Base-by-base conservation (phyloP, 2,888 invertebrate species). In the Isotomurus palustris region DNA sequence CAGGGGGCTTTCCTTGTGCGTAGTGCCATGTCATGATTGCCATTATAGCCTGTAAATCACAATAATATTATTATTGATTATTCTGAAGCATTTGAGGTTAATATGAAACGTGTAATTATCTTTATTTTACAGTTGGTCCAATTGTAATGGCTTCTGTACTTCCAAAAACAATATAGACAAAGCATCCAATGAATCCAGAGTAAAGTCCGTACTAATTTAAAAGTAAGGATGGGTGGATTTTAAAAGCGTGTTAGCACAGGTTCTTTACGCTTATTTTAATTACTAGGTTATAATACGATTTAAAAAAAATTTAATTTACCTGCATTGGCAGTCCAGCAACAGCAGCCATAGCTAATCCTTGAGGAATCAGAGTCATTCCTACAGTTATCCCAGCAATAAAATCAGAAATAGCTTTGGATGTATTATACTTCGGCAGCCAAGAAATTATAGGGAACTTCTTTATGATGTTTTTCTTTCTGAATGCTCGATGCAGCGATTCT, bases 131-230 rank as follows among this genome's bases (percentile, higher is more conserved):
- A n/a, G 58, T 64, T 8, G 61, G 60, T n/a, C 68, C 68, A 14
- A 68, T 68, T 2, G 68, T 68, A 8, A 66, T 58, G 14, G 58
- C 60, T 45, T 64, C 56, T 17, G 64, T 62, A 21, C 55, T 49
- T 22, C 95, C 95, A 70, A 95, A 84, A 57, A 94, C 75, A 53
- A 87, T 84, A 77, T 95, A 96, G 43, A 95, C 82, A 75, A 95
- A 88, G 73, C 92, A 92, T 1, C 94, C 93, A 77, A 92, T 83
- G 76, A 95, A 95, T 1, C 94, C 88, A 0, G 93, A 92, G 78
- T 95, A 95, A 48, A 96, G 80, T 2, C 95, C 95, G 78, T 91
- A 93, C 58, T 62, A 49, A 10, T 17, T 24, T 2, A 47, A 54
- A 60, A 17, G 6, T 14, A 40, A 40, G 6, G 17, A 40, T 8